A percentile compares a stretch with the other conserved stretches of the same genome.
These are phyloP conservation scores for Melanophora roralis DNA, from an alignment of 2,888 invertebrate species.

Conservation along the genomic window DNA sequence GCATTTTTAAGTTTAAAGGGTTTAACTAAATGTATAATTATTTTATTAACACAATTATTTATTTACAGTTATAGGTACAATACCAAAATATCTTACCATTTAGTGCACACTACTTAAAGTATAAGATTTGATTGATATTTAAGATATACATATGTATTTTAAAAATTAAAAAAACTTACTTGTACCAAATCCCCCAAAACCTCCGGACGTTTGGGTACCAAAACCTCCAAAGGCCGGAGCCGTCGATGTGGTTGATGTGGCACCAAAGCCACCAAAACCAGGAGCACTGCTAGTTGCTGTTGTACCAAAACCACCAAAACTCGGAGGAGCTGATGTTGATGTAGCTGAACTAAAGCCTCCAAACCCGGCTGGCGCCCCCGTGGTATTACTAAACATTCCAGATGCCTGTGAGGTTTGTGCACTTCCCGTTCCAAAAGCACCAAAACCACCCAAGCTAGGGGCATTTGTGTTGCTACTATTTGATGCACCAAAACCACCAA, in stretches of 20 bases:
- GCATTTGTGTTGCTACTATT: conserved; percentile 60
- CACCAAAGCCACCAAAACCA: conserved; percentile 77
- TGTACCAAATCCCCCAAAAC: conserved; percentile 77
- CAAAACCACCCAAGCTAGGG: conserved; percentile 74
- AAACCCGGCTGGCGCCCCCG: conserved; percentile 60
- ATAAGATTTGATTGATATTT: too few species aligned
- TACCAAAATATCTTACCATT: too few species aligned
- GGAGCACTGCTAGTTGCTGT: conserved; percentile 67
- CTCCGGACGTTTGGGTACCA: conserved; percentile 76
- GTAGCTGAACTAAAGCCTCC: conserved; percentile 72
- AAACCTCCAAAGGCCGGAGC: conserved; percentile 77
- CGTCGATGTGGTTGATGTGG: conserved; percentile 74
- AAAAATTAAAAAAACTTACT: conserved; percentile 43
- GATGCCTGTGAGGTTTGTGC: conserved; percentile 64
- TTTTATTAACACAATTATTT: too few species aligned
- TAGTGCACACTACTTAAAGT: too few species aligned
- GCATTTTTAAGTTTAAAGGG: too few species aligned
- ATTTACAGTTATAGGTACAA: too few species aligned
- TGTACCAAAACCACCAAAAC: conserved; percentile 77
- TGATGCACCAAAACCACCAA: conserved; percentile 67
- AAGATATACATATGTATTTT: too few species aligned
- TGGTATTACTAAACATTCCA: conserved; percentile 73
- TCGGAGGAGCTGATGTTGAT: conserved; percentile 74
- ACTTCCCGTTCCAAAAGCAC: conserved; percentile 66
- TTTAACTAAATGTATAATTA: too few species aligned